Evolutionary conservation across 1,140 invertebrate species (phyloP).

Genomic region (Drosophila willistoni): DNA sequence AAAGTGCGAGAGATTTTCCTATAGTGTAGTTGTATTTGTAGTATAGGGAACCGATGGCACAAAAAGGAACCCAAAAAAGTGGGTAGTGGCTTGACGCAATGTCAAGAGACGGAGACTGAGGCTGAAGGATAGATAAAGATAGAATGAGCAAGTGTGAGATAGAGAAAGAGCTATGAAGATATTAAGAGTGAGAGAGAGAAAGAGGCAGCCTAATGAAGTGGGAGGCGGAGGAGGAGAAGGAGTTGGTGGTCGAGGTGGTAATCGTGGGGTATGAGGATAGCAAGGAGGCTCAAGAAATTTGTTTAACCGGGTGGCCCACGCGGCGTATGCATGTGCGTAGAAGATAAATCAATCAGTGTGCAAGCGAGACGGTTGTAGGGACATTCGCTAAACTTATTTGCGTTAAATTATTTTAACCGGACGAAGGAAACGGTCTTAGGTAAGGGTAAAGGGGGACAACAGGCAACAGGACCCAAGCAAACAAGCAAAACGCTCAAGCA

Average conservation of each 20-base stretch:
- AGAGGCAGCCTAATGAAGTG: not conserved
- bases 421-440: constrained; percentile 6
- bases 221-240: not conserved
- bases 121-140: constrained; percentile 9
- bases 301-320: not conserved
- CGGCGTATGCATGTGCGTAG: not conserved
- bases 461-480: constrained; percentile 34
- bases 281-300: constrained; percentile 40
- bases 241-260: no score
- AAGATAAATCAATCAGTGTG: constrained; percentile 48
- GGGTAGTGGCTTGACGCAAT: constrained; percentile 37
- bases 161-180: not conserved
- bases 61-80: constrained; percentile 31
- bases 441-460: not conserved
- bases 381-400: constrained; percentile 59
- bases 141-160: not conserved
- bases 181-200: not conserved
- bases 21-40: not conserved
- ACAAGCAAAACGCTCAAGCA: constrained; percentile 76
- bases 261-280: no score
- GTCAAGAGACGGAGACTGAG: constrained; percentile 6
- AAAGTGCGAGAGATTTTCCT: constrained; percentile 15
- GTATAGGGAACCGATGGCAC: constrained; percentile 17
- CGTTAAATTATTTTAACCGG: constrained; percentile 57
- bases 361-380: constrained; percentile 1